These are phyloP conservation scores for Erannis defoliaria DNA, from an alignment of 2,888 invertebrate species.

Conservation along the genomic window DNA sequence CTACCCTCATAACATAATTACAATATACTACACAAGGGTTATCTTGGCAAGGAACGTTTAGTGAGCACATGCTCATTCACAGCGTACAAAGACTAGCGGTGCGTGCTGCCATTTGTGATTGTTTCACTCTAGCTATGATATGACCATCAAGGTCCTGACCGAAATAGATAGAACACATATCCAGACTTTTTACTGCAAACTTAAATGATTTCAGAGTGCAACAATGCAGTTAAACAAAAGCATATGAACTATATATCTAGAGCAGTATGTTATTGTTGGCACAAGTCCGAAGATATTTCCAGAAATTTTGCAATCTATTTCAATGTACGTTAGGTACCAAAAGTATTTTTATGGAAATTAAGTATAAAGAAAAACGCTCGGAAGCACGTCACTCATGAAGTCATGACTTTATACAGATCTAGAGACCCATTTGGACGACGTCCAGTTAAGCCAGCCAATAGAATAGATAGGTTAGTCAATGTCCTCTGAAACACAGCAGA, in stretches of 20 bases:
- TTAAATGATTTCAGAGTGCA: neutral
- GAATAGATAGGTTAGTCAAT: conserved; percentile 32
- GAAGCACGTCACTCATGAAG: conserved; percentile 17
- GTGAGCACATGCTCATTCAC: no score
- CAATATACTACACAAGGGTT: no score
- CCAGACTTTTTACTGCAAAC: no score
- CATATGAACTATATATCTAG: neutral
- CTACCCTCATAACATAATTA: no score
- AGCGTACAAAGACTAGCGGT: no score
- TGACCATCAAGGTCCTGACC: no score
- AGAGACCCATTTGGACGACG: conserved; percentile 43
- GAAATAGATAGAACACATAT: no score
- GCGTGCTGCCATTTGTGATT: no score
- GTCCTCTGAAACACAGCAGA: conserved; percentile 10
- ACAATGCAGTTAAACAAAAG: neutral
- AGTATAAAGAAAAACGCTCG: neutral
- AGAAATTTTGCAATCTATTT: conserved; percentile 17
- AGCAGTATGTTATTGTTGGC: conserved; percentile 20
- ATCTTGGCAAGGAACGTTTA: no score
- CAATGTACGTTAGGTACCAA: neutral
- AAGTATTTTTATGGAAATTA: neutral
- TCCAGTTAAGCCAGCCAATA: conserved; percentile 41
- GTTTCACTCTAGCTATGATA: no score
- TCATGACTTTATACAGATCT: conserved; percentile 21
- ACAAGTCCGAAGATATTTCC: conserved; percentile 19